These are phyloP conservation scores for Ptychadena robeensis DNA, from an alignment of 2,797 vertebrate genomes.

Conservation along the genomic window DNA sequence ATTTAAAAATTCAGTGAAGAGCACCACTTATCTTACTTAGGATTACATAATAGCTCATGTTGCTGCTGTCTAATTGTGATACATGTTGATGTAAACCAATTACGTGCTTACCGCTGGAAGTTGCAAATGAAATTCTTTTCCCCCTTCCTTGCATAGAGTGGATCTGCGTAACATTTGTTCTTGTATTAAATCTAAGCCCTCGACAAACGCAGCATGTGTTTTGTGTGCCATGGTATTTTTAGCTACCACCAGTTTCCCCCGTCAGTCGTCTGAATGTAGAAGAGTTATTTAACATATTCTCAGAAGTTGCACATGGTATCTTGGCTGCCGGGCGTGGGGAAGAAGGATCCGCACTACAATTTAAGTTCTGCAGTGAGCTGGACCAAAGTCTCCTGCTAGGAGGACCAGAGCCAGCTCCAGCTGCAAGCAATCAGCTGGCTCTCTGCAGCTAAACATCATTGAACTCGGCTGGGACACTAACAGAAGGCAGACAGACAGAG, in stretches of 20 bases:
- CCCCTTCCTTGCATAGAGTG: conserved; percentile 5
- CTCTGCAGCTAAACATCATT: conserved; percentile 6
- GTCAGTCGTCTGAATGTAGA: not conserved
- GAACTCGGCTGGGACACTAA: conserved; percentile 33
- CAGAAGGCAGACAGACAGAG: conserved; percentile 31
- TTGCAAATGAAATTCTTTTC: conserved; percentile 16
- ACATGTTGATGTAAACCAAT: conserved; percentile 42
- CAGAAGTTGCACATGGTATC: conserved; percentile 20
- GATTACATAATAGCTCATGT: conserved; percentile 3
- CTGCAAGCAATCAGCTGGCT: conserved; percentile 51
- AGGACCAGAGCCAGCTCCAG: conserved; percentile 44
- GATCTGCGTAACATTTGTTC: conserved; percentile 35
- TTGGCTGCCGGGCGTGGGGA: conserved; percentile 3
- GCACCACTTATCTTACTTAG: conserved; percentile 2
- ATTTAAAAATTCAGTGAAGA: not conserved
- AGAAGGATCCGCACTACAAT: conserved; percentile 37
- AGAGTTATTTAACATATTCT: conserved; percentile 27
- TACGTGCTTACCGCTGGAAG: conserved; percentile 9
- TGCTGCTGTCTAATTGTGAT: conserved; percentile 27
- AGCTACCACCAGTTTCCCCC: not conserved
- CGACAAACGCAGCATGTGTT: conserved; percentile 5
- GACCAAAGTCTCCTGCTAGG: conserved; percentile 35
- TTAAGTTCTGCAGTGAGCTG: conserved; percentile 31
- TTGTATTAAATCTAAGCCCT: conserved; percentile 43
- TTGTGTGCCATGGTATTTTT: not conserved